A percentile compares a stretch with the other conserved stretches of the same genome.
phyloP scores from a whole-genome alignment of 2,888 invertebrate species.

The Thecophora atra region DNA sequence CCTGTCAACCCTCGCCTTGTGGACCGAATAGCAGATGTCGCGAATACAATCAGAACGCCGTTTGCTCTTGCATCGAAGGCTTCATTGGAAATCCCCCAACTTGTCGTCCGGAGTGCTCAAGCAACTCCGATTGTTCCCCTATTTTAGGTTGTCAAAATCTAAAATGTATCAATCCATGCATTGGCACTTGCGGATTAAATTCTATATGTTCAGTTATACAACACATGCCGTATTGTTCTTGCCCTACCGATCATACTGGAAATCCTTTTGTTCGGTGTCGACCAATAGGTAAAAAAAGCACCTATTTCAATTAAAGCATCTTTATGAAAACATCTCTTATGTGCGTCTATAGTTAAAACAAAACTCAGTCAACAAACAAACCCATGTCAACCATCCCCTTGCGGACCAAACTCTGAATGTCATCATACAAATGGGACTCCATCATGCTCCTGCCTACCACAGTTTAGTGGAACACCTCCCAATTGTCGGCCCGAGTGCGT shows the following conservation, averaged over 20 bases:
- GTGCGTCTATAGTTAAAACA: conserved; percentile 53
- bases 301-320: conserved; percentile 39
- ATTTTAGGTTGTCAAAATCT: conserved; percentile 81
- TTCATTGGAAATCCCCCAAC: conserved; percentile 80
- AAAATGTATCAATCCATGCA: conserved; percentile 82
- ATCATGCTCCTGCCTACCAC: conserved; percentile 73
- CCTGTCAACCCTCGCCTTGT: conserved; percentile 78
- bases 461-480: conserved; percentile 76
- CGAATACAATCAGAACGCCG: conserved; percentile 68
- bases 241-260: conserved; percentile 75
- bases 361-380: conserved; percentile 50
- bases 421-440: conserved; percentile 65
- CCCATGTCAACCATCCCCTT: conserved; percentile 68
- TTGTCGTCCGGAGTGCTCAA: conserved; percentile 81
- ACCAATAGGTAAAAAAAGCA: conserved; percentile 62
- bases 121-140: conserved; percentile 79
- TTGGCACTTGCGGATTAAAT: conserved; percentile 78
- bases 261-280: conserved; percentile 79
- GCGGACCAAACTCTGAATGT: conserved; percentile 71
- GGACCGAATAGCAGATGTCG: conserved; percentile 81
- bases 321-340: background rate
- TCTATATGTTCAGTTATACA: conserved; percentile 79
- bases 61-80: conserved; percentile 79
- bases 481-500: conserved; percentile 77
- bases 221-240: conserved; percentile 83